These are phyloP conservation scores for Candidula unifasciata DNA, from an alignment of 2,888 invertebrate species.

Conservation along the genomic window DNA sequence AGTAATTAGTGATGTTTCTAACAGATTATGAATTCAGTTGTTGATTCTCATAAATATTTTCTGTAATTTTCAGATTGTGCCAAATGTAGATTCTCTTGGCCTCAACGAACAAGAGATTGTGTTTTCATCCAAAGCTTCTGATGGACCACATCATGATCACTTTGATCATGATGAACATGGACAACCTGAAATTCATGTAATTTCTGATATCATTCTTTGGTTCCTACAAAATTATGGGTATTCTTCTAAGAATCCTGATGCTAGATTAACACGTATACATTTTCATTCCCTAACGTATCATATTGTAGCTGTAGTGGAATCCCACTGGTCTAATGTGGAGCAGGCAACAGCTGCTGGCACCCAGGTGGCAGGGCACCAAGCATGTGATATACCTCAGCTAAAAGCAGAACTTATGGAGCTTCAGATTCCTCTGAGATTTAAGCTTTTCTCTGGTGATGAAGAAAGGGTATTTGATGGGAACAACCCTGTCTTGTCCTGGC, in stretches of 20 bases:
- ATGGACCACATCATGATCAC: conserved; percentile 75
- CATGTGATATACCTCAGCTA: conserved; percentile 73
- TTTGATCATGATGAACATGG: conserved; percentile 58
- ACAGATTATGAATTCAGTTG: no score
- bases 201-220: conserved; percentile 79
- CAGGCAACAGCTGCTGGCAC: conserved; percentile 79
- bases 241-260: conserved; percentile 70
- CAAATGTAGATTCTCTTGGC: conserved; percentile 75
- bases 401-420: conserved; percentile 76
- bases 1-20: no score
- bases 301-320: conserved; percentile 74
- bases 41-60: no score
- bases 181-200: conserved; percentile 77
- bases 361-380: conserved; percentile 77
- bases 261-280: conserved; percentile 78
- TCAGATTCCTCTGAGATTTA: conserved; percentile 74
- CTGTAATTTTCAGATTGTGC: conserved; percentile 72
- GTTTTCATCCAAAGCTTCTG: conserved; percentile 76
- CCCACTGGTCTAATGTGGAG: conserved; percentile 77
- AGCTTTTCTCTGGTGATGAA: conserved; percentile 67
- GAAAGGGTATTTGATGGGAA: conserved; percentile 66
- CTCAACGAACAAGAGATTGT: conserved; percentile 79
- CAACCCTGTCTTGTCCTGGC: conserved; percentile 76
- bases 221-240: conserved; percentile 76
- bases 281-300: conserved; percentile 79